phyloP scores from a whole-genome alignment of 2,888 invertebrate species.

The Coelopa pilipes region DNA sequence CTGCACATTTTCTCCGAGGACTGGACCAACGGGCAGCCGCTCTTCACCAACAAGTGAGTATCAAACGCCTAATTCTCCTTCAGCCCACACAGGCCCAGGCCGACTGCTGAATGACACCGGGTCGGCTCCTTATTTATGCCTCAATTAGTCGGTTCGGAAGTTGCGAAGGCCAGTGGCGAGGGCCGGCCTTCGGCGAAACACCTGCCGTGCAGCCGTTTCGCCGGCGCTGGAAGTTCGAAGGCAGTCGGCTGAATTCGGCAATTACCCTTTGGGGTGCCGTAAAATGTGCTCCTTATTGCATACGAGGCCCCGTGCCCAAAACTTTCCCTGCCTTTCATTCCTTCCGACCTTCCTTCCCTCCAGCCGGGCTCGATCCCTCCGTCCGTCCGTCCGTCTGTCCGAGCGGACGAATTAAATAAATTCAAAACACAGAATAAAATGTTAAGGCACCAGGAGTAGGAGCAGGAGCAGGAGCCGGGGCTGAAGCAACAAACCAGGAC shows the following conservation, averaged over 20 bases:
- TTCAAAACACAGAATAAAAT: too few species aligned
- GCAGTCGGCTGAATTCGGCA: conserved; percentile 37
- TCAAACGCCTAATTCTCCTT: background rate
- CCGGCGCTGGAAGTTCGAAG: too few species aligned
- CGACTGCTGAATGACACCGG: too few species aligned
- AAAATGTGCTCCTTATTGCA: conserved; percentile 53
- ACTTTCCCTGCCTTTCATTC: background rate
- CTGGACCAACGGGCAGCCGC: conserved; percentile 70
- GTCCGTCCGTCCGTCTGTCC: background rate
- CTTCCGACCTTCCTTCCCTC: too few species aligned
- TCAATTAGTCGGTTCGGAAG: too few species aligned
- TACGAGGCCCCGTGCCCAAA: background rate
- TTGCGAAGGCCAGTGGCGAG: too few species aligned
- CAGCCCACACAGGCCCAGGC: background rate
- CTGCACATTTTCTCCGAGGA: conserved; percentile 85
- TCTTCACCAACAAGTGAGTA: conserved; percentile 66
- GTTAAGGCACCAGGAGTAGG: too few species aligned
- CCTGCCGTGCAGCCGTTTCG: too few species aligned
- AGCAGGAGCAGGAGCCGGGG: too few species aligned
- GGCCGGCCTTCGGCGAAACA: too few species aligned
- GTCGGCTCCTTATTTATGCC: too few species aligned
- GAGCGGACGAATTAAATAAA: conserved; percentile 1
- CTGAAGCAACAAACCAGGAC: too few species aligned
- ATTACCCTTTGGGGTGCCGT: conserved; percentile 55
- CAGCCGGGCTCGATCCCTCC: background rate